These are phyloP conservation scores for Porites divaricata DNA, from an alignment of 92 coral and sea anemone genomes.

Conservation along the genomic window DNA sequence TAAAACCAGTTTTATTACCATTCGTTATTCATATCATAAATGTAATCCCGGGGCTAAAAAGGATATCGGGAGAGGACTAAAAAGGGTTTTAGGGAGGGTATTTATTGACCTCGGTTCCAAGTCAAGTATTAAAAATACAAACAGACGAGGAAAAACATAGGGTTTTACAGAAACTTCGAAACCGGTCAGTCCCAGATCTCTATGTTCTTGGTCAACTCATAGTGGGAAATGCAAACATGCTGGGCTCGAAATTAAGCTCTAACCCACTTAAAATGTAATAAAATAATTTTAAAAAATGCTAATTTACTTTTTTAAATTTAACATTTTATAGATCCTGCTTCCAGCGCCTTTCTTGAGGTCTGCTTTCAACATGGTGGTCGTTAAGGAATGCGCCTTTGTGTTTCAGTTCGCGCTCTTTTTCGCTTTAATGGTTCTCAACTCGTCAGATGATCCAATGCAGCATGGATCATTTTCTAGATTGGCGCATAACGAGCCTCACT, in stretches of 20 bases:
- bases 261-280: background rate
- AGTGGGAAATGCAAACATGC: background rate
- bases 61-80: too few relatives aligned
- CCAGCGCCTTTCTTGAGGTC: background rate
- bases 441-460: background rate
- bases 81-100: too few relatives aligned
- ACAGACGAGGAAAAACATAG: background rate
- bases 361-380: background rate
- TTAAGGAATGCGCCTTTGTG: background rate
- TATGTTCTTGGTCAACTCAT: background rate
- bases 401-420: background rate
- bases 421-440: background rate
- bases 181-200: background rate
- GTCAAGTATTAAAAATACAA: background rate
- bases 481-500: background rate
- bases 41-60: too few relatives aligned
- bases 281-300: background rate
- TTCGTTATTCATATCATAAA: too few relatives aligned
- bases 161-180: background rate
- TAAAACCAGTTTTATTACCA: too few relatives aligned
- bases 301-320: background rate
- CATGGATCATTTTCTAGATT: background rate
- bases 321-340: slow-evolving; percentile 10
- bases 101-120: too few relatives aligned
- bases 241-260: background rate